Evolutionary conservation across 2,113 vertebrate genomes (phyloP).

Genomic region (Cacatua alba): DNA sequence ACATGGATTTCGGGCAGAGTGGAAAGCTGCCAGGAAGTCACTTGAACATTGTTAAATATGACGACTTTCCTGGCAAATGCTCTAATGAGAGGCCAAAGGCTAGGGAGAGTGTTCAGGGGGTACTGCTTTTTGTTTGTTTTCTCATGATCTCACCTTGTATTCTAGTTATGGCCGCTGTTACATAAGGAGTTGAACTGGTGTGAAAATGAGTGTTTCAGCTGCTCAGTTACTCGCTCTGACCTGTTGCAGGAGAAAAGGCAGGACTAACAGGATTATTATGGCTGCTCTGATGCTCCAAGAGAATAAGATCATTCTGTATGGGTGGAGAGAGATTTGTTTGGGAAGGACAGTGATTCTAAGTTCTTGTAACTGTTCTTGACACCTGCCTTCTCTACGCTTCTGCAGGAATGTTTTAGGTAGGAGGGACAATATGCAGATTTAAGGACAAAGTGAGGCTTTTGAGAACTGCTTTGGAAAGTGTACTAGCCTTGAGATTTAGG

Average conservation of each 20-base stretch:
- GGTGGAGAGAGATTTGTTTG: neutral
- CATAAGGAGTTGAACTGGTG: neutral
- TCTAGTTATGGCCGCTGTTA: fast-evolving
- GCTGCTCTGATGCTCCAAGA: neutral
- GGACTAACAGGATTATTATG: neutral
- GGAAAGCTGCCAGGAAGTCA: neutral
- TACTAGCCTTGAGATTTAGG: neutral
- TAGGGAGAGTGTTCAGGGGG: too few species aligned
- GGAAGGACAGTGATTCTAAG: neutral
- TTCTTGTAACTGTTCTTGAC: neutral
- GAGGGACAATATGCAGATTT: neutral
- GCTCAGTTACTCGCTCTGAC: neutral
- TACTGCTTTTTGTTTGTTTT: neutral
- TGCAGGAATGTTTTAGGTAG: neutral
- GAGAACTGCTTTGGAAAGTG: neutral
- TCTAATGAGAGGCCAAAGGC: neutral
- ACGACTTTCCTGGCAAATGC: neutral
- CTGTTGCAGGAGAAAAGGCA: neutral
- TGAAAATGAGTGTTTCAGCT: neutral
- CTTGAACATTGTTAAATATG: neutral
- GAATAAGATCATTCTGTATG: neutral
- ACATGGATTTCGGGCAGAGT: neutral
- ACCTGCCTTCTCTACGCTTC: neutral
- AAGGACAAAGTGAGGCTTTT: neutral
- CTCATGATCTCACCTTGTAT: fast-evolving